A percentile compares a stretch with the other conserved stretches of the same genome.
phyloP scores from a whole-genome alignment of 2,113 vertebrate genomes.

The Nycticorax nycticorax region DNA sequence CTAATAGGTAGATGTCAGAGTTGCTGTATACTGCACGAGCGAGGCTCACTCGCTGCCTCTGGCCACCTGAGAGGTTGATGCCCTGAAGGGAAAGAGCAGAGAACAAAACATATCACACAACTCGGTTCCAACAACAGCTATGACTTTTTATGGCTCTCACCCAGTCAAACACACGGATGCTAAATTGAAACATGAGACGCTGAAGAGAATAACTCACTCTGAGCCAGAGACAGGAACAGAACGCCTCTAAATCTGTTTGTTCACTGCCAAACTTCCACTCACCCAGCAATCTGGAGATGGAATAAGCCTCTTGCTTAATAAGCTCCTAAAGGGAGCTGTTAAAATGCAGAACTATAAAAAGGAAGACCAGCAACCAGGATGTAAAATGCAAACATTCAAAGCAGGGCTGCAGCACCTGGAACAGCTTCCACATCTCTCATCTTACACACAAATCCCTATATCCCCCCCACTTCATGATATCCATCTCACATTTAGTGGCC shows the following conservation, averaged over 20 bases:
- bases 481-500: not conserved
- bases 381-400: slow-evolving; percentile 2
- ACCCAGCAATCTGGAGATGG: not conserved
- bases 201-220: not conserved
- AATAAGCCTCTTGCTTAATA: not conserved
- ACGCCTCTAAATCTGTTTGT: not conserved
- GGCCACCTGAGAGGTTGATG: slow-evolving; percentile 95
- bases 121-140: not conserved
- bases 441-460: not conserved
- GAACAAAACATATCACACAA: not conserved
- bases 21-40: slow-evolving; percentile 90
- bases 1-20: slow-evolving; percentile 88
- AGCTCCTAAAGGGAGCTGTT: slow-evolving; percentile 28
- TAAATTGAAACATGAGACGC: not conserved
- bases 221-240: not conserved
- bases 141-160: not conserved
- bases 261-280: slow-evolving; percentile 8
- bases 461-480: not conserved
- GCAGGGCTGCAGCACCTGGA: not conserved
- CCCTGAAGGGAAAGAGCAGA: slow-evolving; percentile 75
- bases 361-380: not conserved
- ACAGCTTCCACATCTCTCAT: not conserved
- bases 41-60: slow-evolving; percentile 92
- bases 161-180: not conserved
- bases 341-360: not conserved